Evolutionary conservation across 2,888 invertebrate genomes (phyloP).

Genomic region (Melanophora roralis): DNA sequence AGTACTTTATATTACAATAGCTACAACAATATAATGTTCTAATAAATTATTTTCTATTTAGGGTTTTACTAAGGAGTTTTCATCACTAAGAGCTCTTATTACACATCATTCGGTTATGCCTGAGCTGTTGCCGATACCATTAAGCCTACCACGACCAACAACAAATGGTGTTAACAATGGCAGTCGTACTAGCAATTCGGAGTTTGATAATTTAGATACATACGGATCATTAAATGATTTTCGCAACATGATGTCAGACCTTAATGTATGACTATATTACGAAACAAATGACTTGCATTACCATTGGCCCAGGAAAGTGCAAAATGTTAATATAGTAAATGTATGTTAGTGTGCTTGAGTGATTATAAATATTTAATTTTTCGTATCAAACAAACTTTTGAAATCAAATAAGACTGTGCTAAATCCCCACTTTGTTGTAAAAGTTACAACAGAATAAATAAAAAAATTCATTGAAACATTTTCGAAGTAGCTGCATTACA

Average conservation of each 20-base stretch:
- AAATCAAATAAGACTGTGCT: conserved; percentile 35
- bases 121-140: conserved; percentile 94
- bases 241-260: conserved; percentile 86
- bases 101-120: conserved; percentile 99
- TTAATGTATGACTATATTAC: conserved; percentile 79
- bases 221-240: conserved; percentile 86
- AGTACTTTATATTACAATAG: conserved; percentile 34
- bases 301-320: background rate
- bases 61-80: conserved; percentile 98
- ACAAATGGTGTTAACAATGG: conserved; percentile 59
- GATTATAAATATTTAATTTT: background rate
- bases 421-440: too few relatives aligned
- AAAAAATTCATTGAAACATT: too few relatives aligned
- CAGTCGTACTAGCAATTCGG: conserved; percentile 43
- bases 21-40: background rate
- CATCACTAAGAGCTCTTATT: conserved; percentile 92
- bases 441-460: too few relatives aligned
- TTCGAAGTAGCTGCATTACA: too few relatives aligned
- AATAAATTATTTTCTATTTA: conserved; percentile 72
- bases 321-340: background rate
- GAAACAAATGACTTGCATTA: conserved; percentile 57
- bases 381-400: background rate
- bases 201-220: conserved; percentile 83
- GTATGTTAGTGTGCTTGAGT: background rate
- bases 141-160: conserved; percentile 84